Conservation (phyloP, 2,888 invertebrate species). For the Girardia tigrina region DNA sequence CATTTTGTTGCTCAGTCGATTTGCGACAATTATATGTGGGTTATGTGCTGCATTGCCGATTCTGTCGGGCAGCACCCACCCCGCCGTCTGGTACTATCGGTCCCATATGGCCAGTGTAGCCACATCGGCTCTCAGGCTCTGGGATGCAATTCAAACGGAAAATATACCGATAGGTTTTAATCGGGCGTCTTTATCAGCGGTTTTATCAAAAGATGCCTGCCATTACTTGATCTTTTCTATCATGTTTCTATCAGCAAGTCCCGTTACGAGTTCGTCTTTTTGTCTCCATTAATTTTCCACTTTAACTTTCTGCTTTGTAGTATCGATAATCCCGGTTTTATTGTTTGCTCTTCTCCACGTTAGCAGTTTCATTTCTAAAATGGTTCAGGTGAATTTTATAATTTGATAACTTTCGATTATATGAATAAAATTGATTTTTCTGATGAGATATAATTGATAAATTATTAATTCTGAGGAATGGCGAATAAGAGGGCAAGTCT, state of each 20-base stretch:
- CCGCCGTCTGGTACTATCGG: conserved; percentile 52
- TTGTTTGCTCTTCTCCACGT: conserved; percentile 76
- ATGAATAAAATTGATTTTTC: no score
- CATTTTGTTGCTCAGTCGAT: neutral
- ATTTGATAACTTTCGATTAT: no score
- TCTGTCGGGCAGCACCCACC: neutral
- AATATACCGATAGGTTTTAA: conserved; percentile 42
- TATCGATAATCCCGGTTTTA: conserved; percentile 75
- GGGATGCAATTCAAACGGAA: conserved; percentile 59
- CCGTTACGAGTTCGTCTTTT: conserved; percentile 17
- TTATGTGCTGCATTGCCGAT: conserved; percentile 1
- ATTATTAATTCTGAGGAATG: no score
- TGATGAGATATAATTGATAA: no score
- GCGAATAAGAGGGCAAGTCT: no score
- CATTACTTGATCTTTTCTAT: conserved; percentile 88
- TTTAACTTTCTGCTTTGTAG: conserved; percentile 51
- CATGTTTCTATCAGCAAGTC: conserved; percentile 61
- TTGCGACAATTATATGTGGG: neutral
- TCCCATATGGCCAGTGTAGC: conserved; percentile 81
- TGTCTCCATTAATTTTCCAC: neutral
- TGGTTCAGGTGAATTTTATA: no score
- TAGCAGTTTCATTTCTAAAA: neutral
- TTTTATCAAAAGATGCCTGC: conserved; percentile 68
- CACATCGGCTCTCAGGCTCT: conserved; percentile 78
- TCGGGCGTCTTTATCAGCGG: conserved; percentile 55